Percentiles rank a stretch among this genome's conserved stretches.
Evolutionary conservation across 1,140 invertebrate species (phyloP).

Genomic region (Macrosteles quadrilineatus): DNA sequence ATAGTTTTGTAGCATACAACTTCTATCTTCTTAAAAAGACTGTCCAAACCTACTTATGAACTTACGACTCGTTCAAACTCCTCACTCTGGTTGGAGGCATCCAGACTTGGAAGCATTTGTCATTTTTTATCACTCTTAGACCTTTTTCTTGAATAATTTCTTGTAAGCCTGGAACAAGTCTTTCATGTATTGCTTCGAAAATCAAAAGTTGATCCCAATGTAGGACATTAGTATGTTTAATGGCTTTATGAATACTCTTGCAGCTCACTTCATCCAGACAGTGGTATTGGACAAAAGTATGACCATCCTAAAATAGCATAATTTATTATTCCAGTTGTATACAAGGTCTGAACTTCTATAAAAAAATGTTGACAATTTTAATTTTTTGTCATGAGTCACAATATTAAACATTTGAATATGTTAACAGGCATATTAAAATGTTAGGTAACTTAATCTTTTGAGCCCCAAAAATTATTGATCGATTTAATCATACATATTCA

Average conservation of each 20-base stretch:
- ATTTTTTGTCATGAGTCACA: too few relatives aligned
- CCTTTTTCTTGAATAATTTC: neutral
- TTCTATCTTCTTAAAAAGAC: too few relatives aligned
- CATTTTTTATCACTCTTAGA: slow-evolving; percentile 7
- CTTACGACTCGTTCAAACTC: neutral
- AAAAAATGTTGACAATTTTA: too few relatives aligned
- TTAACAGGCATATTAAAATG: too few relatives aligned
- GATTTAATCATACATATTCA: too few relatives aligned
- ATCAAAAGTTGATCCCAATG: neutral
- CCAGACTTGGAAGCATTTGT: slow-evolving; percentile 6
- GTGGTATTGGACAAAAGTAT: slow-evolving; percentile 9
- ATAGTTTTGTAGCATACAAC: too few relatives aligned
- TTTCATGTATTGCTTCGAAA: slow-evolving; percentile 18
- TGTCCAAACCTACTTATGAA: too few relatives aligned
- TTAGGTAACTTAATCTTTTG: too few relatives aligned
- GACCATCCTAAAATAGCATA: slow-evolving; percentile 8
- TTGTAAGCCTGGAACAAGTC: slow-evolving; percentile 3
- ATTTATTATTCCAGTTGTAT: too few relatives aligned
- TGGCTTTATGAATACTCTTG: neutral
- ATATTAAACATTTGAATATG: too few relatives aligned
- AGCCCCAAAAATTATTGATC: too few relatives aligned
- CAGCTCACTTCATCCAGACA: slow-evolving; percentile 1
- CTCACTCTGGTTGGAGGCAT: neutral
- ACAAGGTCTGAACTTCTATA: too few relatives aligned
- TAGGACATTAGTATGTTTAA: neutral